Conservation (phyloP, 2,113 vertebrate genomes). For the Bos taurus region ARS-UCD2.0 NC_037328.1:105682501-105683000, state of each 20-base stretch:
- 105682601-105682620: background rate
- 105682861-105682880: background rate
- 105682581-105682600: background rate
- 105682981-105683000: background rate
- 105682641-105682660: background rate
- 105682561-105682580: background rate
- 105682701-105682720: background rate
- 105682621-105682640: background rate
- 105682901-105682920: background rate
- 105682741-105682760: background rate
- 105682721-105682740: background rate
- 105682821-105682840: accelerated
- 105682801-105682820: background rate
- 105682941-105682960: background rate
- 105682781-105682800: background rate
- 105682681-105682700: background rate
- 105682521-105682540: background rate
- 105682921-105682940: background rate
- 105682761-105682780: background rate
- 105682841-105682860: background rate
- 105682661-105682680: background rate
- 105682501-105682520: background rate
- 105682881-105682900: background rate
- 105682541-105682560: too few relatives aligned
- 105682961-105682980: background rate